Evolutionary conservation across 2,888 invertebrate species (phyloP), one percentile per base, ranked within the genome.

Genomic region (Philhelius pedissequus): DNA sequence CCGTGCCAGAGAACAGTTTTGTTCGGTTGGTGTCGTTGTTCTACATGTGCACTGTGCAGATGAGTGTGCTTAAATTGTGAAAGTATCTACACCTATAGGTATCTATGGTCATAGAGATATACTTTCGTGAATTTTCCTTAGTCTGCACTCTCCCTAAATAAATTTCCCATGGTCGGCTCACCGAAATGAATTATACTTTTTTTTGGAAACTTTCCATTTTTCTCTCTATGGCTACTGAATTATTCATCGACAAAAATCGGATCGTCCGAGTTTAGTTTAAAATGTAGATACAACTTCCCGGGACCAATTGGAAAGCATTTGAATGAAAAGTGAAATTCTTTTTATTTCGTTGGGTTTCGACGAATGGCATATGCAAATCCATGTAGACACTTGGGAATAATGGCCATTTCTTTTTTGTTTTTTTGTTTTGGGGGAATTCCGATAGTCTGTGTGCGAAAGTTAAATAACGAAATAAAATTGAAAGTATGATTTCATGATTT

Each of bases 251-350:
- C 43, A 69, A 30, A 48, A 66, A 62, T 83, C 45, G 62, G 54
- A 66, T 50, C 69, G 25, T 83, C 79, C 27, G 64, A 75, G 40
- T 43, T 62, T n/a, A 8, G 9, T 58, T 54, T 27, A n/a, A 60
- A 62, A 83, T 83, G 48, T 83, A 56, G 79, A 77, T 9, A 20
- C 64, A 64, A 60, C 74, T 79, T 74, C 4, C 54, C 78, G 78
- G 60, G 68, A 48, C 68, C 73, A 68, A 78, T 48, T 73, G 71
- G 68, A 77, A 82, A 40, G 77, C 62, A 54, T 77, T 69, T 82
- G 68, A 64, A 79, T 69, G 69, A 52, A 74, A 83, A 79, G 83
- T 79, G 83, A 83, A 83, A 83, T 50, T 64, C 56, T 75, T 74
- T 48, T 38, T 50, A n/a, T 48, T 60, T 25, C 4, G 3, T 13